Evolutionary conservation across 2,797 vertebrate genomes (phyloP).

Genomic region (Malacoraja senta): DNA sequence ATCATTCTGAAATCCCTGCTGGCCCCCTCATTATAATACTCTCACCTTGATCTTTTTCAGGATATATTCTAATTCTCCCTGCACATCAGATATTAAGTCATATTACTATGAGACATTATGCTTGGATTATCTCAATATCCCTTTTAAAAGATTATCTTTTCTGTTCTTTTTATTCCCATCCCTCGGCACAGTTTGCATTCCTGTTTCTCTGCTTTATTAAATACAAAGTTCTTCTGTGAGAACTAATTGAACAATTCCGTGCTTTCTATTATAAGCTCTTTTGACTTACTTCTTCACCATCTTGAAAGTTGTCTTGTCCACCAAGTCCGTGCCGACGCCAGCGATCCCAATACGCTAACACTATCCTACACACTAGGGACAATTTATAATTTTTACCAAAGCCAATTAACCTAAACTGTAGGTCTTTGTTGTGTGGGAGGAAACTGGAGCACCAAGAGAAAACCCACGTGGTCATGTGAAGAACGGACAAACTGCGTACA

Average conservation of each 20-base stretch:
- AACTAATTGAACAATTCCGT: not conserved
- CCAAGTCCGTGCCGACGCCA: no score
- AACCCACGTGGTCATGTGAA: no score
- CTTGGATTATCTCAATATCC: not conserved
- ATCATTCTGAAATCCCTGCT: not conserved
- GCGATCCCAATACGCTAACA: no score
- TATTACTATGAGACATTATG: not conserved
- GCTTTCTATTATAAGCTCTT: not conserved
- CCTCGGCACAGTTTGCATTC: not conserved
- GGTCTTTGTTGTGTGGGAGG: no score
- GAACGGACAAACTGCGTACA: no score
- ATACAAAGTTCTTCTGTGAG: not conserved
- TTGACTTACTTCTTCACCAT: not conserved
- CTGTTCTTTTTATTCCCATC: not conserved
- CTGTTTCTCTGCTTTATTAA: not conserved
- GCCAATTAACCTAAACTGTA: no score
- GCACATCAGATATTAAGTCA: not conserved
- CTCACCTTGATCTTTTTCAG: not conserved
- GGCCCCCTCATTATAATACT: not conserved
- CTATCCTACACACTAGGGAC: no score
- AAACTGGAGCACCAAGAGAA: no score
- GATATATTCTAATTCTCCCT: not conserved
- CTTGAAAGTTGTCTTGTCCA: not conserved
- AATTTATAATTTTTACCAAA: no score
- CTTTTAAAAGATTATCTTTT: not conserved